phyloP scores from a whole-genome alignment of 2,888 invertebrate genomes.

The Bimastos eiseni region DNA sequence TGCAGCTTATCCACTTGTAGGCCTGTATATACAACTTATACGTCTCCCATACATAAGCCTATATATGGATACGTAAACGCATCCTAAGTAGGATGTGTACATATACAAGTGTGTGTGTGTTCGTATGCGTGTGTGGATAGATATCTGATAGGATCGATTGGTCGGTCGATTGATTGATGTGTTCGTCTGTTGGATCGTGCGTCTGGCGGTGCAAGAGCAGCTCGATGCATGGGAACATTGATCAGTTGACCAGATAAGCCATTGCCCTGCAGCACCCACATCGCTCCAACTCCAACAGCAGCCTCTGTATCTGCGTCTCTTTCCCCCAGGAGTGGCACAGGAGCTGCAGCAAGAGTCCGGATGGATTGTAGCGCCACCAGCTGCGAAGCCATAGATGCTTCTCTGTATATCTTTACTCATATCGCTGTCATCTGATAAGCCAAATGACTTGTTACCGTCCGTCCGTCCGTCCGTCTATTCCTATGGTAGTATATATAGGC shows the following conservation, averaged over 20 bases:
- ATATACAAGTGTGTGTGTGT: neutral
- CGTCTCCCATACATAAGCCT: no score
- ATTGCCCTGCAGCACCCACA: neutral
- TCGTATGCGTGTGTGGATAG: neutral
- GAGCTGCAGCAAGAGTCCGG: neutral
- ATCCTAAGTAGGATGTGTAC: neutral
- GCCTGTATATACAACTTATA: no score
- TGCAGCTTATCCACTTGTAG: no score
- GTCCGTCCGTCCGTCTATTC: no score
- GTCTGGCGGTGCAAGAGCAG: neutral
- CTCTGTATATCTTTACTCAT: neutral
- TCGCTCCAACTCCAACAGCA: neutral
- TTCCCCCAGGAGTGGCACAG: neutral
- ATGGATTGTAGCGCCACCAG: neutral
- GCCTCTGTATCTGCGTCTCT: neutral
- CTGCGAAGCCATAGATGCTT: neutral
- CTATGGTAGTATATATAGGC: no score
- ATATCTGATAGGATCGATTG: constrained; percentile 13
- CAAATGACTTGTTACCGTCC: neutral
- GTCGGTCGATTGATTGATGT: neutral
- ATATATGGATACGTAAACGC: no score
- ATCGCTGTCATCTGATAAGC: neutral
- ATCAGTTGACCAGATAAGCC: neutral
- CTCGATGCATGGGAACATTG: neutral
- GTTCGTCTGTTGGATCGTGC: neutral